Evolutionary conservation across 2,888 invertebrate species (phyloP).

Genomic region (Periphyllus acericola): DNA sequence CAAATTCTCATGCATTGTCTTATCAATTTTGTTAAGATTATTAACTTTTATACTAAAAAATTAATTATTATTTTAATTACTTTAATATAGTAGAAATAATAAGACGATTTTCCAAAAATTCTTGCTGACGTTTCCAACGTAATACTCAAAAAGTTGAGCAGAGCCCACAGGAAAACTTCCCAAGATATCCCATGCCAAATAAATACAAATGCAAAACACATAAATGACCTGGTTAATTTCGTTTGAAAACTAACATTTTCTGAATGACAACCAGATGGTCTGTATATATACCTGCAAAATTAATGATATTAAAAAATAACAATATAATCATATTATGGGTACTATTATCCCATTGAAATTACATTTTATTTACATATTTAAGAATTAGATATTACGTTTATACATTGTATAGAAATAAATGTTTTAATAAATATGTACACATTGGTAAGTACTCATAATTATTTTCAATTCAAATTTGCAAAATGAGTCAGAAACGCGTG

Average conservation of each 20-base stretch:
- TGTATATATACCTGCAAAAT: constrained; percentile 82
- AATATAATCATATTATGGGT: no score
- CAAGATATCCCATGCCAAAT: constrained; percentile 88
- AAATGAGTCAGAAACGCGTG: no score
- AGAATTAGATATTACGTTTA: no score
- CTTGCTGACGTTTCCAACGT: constrained; percentile 76
- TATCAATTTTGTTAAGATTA: no score
- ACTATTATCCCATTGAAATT: no score
- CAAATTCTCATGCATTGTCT: background rate
- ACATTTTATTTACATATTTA: no score
- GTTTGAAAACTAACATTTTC: constrained; percentile 68
- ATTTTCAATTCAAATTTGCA: no score
- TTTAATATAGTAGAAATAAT: constrained; percentile 63
- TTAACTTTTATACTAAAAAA: no score
- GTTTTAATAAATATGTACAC: no score
- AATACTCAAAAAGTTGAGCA: constrained; percentile 85
- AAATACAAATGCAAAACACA: constrained; percentile 85
- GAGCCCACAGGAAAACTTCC: constrained; percentile 86
- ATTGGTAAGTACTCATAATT: no score
- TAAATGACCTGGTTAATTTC: constrained; percentile 77
- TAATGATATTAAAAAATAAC: background rate
- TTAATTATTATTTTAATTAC: constrained; percentile 32
- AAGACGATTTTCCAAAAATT: constrained; percentile 68
- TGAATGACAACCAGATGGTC: constrained; percentile 71
- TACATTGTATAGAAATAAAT: no score